Conservation (phyloP, 2,797 vertebrate genomes). For the Rachycentron canadum region DNA sequence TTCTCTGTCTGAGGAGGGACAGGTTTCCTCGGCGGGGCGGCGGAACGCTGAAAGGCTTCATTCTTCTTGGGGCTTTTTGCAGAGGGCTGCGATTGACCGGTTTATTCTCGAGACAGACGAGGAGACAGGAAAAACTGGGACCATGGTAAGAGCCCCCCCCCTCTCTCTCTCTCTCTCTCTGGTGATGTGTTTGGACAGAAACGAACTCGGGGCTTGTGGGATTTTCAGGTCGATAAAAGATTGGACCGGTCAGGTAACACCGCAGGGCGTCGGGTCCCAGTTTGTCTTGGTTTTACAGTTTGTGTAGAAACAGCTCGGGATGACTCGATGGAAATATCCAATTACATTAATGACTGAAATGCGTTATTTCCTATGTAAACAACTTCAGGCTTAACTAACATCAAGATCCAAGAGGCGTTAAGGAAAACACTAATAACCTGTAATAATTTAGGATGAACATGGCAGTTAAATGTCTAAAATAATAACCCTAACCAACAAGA, state of each 20-base stretch:
- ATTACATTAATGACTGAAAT: neutral
- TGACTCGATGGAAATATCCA: neutral
- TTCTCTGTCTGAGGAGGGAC: slow-evolving; percentile 21
- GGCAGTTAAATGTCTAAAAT: slow-evolving; percentile 2
- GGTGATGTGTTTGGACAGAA: neutral
- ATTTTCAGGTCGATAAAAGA: neutral
- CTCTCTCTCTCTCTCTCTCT: slow-evolving; percentile 21
- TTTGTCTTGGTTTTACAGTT: neutral
- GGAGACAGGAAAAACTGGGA: slow-evolving; percentile 23
- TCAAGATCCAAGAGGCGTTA: too few relatives aligned
- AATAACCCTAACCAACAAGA: neutral
- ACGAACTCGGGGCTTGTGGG: neutral
- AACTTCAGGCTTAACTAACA: too few relatives aligned
- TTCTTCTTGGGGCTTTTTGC: slow-evolving; percentile 27
- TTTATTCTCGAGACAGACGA: slow-evolving; percentile 23
- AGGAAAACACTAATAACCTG: neutral
- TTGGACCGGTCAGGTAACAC: neutral
- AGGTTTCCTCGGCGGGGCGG: slow-evolving; percentile 47
- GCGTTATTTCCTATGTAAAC: neutral
- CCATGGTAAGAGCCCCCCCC: slow-evolving; percentile 85
- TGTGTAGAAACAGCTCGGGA: neutral
- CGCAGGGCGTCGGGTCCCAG: neutral
- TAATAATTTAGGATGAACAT: neutral
- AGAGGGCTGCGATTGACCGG: neutral
- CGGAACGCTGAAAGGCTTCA: slow-evolving; percentile 28